A percentile compares a stretch with the other conserved stretches of the same genome.
Evolutionary conservation across 1,140 invertebrate species (phyloP).

Genomic region (Limonius californicus): DNA sequence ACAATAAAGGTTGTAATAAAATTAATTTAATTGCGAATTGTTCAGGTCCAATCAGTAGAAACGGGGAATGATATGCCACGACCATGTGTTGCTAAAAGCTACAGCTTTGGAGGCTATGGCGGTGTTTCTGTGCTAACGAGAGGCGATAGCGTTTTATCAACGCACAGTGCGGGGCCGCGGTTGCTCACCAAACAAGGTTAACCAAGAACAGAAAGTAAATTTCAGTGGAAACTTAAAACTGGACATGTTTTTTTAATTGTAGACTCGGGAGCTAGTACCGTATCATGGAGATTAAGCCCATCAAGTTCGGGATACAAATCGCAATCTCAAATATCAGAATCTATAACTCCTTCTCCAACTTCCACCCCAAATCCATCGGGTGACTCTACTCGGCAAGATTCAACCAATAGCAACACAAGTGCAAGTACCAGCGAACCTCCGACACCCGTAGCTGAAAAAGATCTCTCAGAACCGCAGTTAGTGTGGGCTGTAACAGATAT

Average conservation of each 20-base stretch:
- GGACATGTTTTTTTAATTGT: constrained; percentile 24
- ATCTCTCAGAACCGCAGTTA: constrained; percentile 45
- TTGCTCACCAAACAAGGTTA: constrained; percentile 69
- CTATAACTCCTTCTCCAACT: constrained; percentile 69
- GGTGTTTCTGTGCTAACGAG: constrained; percentile 47
- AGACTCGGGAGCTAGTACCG: constrained; percentile 67
- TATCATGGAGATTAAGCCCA: constrained; percentile 70
- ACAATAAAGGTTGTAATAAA: constrained; percentile 30
- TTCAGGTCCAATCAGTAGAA: constrained; percentile 56
- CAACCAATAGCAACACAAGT: constrained; percentile 28
- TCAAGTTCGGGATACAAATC: constrained; percentile 79
- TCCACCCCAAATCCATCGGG: constrained; percentile 46
- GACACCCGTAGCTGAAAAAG: constrained; percentile 8
- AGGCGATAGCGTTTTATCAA: constrained; percentile 47
- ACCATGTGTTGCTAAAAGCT: constrained; percentile 73
- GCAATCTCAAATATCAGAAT: constrained; percentile 69
- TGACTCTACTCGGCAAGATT: constrained; percentile 33
- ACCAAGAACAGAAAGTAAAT: too few species aligned
- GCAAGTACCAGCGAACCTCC: constrained; percentile 19
- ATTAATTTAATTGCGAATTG: neutral
- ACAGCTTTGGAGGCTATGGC: constrained; percentile 81
- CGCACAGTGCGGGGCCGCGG: constrained; percentile 51
- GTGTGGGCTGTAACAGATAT: constrained; percentile 85
- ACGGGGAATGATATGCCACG: constrained; percentile 51
- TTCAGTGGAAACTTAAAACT: too few species aligned